These are phyloP conservation scores for Philonicus albiceps DNA, from an alignment of 2,888 invertebrate species.

Conservation along the genomic window DNA sequence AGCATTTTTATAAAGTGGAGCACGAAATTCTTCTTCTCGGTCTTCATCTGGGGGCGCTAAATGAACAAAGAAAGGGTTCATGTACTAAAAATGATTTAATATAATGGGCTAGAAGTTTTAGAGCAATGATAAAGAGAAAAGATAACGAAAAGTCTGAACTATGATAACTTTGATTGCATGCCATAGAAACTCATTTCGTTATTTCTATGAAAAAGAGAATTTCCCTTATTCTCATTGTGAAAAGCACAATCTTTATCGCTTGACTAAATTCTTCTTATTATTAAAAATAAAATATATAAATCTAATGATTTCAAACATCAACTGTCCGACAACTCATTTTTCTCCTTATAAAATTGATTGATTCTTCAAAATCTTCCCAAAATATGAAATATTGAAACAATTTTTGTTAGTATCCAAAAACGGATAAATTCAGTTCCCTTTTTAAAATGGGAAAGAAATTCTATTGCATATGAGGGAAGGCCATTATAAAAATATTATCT, in stretches of 20 bases:
- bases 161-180: not conserved
- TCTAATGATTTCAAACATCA: not conserved
- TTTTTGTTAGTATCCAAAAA: too few species aligned
- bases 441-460: too few species aligned
- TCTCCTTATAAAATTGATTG: not conserved
- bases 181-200: not conserved
- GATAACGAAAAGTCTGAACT: not conserved
- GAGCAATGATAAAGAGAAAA: not conserved
- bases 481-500: too few species aligned
- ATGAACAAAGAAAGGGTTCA: conserved; percentile 45
- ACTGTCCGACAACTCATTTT: too few species aligned
- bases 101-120: not conserved
- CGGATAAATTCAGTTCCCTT: too few species aligned
- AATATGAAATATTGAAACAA: too few species aligned
- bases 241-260: not conserved
- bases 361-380: not conserved
- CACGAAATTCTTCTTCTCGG: conserved; percentile 95
- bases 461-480: too few species aligned
- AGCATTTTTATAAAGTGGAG: conserved; percentile 95
- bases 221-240: not conserved
- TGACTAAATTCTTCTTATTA: not conserved
- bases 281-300: not conserved
- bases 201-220: not conserved
- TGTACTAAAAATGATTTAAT: not conserved
- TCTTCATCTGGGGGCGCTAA: conserved; percentile 96